Base-by-base conservation (phyloP, 2,888 invertebrate genomes). In the Anthophora plumipes region DNA sequence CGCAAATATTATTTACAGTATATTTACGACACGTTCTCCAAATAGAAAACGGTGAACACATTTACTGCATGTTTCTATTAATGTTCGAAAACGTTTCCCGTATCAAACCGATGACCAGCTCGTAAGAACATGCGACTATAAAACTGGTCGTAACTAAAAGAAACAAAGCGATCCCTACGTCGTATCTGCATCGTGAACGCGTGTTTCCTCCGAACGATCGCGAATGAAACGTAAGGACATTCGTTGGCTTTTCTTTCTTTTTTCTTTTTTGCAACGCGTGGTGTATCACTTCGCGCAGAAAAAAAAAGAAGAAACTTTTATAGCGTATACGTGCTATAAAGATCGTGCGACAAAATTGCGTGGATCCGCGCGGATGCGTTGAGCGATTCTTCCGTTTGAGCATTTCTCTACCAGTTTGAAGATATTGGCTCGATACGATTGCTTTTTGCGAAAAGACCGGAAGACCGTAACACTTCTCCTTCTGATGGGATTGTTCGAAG, bases 121-220 rank as follows among this genome's bases (percentile, higher is more conserved):
- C 37, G 57, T 68, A 59, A 72, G 59, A 52, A 73, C 57, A 57
- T 17, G 22, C 46, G 6, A 39, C 50, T 17, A 37, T 80, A 80
- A 80, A 80, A 73, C 31, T 9, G 57, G 17, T 73, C 68, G 73
- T 80, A 73, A 80, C 46, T 17, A 50, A 69, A 39, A n/a, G n/a
- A 48, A 59, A 59, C 31, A 64, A 22, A 39, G 39, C 22, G 31
- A 71, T 61, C 50, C 67, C 43, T 14, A 59, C 25, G 9, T n/a
- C 11, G 17, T 50, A 68, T 64, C 61, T 52, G 46, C 57, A 63
- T 69, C 37, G 3, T 11, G n/a, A 22, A n/a, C 52, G 25, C 57
- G 25, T 17, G 12, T 39, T 46, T 17, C 25, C 7, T 25, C 31
- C 41, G 57, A 78, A 78, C 63, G 50, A 64, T 64, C 25, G 39